Base-by-base conservation (phyloP, 2,113 vertebrate species). In the Halcyon malimbica region DNA sequence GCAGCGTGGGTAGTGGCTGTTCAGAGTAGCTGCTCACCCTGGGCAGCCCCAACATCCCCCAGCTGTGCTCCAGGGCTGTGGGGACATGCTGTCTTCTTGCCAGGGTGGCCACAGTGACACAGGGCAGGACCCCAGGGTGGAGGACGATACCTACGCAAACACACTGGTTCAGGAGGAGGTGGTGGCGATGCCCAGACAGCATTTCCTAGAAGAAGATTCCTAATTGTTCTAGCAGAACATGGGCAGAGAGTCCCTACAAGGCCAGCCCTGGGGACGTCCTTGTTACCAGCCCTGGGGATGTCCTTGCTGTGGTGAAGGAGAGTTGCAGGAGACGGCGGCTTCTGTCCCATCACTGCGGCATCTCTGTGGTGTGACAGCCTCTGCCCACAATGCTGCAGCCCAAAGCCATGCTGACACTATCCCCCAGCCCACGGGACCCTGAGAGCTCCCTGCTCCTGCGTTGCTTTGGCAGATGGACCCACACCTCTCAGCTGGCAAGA, bases 171-270 rank as follows among this genome's bases (percentile, higher is more conserved):
- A 19, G 59, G 18, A 51, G 26, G 12, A 42, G 44, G 15, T 26
- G 50, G 33, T 1, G 3, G 21, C 8, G 39, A n/a, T 2, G 6
- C 16, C 13, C 0, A 1, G 41, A 6, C 3, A 0, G 6, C 10
- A 11, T 46, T 39, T 44, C 8, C 37, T 1, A 1, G 19, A 42
- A 42, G 17, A 48, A 6, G 9, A n/a, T 77, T 29, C 33, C 64
- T 50, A 10, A 18, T 9, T 33, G 23, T 63, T 24, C 57, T 44
- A n/a, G 37, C 2, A 3, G 37, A 76, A 28, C 26, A 1, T 13
- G 48, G 54, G 16, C 35, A 63, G 51, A 35, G 29, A 13, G 8
- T 51, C 65, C 42, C 80, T 35, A 9, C 0, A 2, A 21, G 21
- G 24, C 31, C 17, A 10, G 9, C 33, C 33, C 16, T 0, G 2